phyloP scores from a whole-genome alignment of 2,888 invertebrate genomes.

The Leptinotarsa peninsularis region DNA sequence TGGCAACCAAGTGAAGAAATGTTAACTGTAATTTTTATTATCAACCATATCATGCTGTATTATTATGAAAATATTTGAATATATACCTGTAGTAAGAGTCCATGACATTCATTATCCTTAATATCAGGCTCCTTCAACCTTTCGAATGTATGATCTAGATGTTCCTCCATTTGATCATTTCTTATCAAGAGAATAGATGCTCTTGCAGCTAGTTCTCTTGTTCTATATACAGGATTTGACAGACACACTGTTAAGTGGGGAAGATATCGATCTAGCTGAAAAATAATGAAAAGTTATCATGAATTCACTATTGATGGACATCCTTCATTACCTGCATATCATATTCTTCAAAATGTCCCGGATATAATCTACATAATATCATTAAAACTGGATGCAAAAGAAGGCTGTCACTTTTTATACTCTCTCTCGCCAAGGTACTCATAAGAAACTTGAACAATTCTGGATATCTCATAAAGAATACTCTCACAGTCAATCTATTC shows the following conservation, averaged over 20 bases:
- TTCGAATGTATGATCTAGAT: conserved; percentile 55
- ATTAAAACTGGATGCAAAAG: conserved; percentile 82
- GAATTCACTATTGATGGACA: background rate
- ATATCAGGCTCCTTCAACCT: conserved; percentile 53
- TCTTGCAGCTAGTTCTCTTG: conserved; percentile 79
- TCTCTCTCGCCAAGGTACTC: conserved; percentile 56
- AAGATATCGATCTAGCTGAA: conserved; percentile 74
- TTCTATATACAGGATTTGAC: conserved; percentile 75
- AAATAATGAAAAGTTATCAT: conserved; percentile 49
- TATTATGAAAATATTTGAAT: conserved; percentile 6
- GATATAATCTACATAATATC: conserved; percentile 82
- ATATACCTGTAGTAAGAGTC: conserved; percentile 74
- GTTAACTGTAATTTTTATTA: background rate
- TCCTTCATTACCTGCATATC: conserved; percentile 69
- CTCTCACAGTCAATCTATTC: conserved; percentile 79
- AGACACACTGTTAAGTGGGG: conserved; percentile 75
- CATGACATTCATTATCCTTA: conserved; percentile 75
- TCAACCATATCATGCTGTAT: background rate
- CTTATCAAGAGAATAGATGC: conserved; percentile 74
- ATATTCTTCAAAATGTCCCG: conserved; percentile 78
- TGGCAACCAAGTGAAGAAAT: too few relatives aligned
- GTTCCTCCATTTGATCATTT: conserved; percentile 56
- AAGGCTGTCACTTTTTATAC: conserved; percentile 68
- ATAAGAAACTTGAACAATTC: conserved; percentile 71
- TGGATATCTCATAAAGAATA: conserved; percentile 84